Evolutionary conservation across 1,140 invertebrate species (phyloP).

Genomic region (Teleopsis dalmanni): DNA sequence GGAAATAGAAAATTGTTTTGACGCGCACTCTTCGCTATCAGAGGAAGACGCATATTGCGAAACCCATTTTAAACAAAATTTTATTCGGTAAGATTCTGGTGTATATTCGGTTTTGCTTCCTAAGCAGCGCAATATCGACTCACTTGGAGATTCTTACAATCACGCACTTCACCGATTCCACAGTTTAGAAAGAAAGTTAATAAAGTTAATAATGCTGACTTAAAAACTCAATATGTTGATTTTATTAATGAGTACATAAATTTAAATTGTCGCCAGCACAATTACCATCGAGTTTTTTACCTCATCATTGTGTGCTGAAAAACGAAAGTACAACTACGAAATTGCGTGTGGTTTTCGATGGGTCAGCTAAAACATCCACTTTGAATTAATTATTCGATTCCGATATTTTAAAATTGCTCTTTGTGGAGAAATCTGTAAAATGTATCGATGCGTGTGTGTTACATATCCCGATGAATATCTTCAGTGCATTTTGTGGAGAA

Average conservation of each 20-base stretch:
- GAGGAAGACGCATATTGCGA: too few species aligned
- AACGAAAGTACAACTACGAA: slow-evolving; percentile 18
- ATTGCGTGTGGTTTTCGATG: slow-evolving; percentile 12
- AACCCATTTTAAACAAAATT: background rate
- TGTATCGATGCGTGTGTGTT: slow-evolving; percentile 44
- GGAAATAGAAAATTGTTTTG: background rate
- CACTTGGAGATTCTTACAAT: background rate
- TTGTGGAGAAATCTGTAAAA: slow-evolving; percentile 40
- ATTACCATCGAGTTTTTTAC: background rate
- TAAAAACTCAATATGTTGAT: background rate
- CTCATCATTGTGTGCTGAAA: slow-evolving; percentile 8
- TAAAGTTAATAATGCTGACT: background rate
- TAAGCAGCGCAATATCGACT: background rate
- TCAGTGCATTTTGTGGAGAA: slow-evolving; percentile 45
- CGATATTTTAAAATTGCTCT: slow-evolving; percentile 32
- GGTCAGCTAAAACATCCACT: slow-evolving; percentile 12
- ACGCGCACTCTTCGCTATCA: background rate
- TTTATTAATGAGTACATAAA: background rate
- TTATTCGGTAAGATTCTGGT: background rate
- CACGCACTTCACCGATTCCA: background rate
- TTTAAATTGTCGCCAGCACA: background rate
- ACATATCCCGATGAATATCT: slow-evolving; percentile 29
- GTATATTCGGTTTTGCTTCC: background rate
- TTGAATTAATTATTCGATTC: slow-evolving; percentile 37
- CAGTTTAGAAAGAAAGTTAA: slow-evolving; percentile 1